Evolutionary conservation across 2,797 vertebrate genomes (phyloP).

Genomic region (Kryptolebias ocellatus): DNA sequence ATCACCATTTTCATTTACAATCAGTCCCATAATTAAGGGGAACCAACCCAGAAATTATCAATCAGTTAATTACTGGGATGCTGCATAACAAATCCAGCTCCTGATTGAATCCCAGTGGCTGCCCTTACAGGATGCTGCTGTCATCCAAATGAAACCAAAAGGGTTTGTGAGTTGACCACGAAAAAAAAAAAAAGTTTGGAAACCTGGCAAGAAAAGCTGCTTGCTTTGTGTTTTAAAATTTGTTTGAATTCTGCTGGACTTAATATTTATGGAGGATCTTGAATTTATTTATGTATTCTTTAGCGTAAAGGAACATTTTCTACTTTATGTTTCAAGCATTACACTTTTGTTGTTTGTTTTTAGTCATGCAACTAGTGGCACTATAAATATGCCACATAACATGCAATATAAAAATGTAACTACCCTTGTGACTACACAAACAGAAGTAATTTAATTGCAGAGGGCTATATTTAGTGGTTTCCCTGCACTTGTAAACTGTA

Average conservation of each 20-base stretch:
- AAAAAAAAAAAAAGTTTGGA: not conserved
- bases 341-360: not conserved
- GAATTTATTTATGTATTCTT: too few species aligned
- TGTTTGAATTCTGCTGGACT: too few species aligned
- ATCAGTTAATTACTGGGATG: conserved; percentile 80
- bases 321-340: too few species aligned
- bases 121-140: conserved; percentile 52
- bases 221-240: too few species aligned
- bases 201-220: too few species aligned
- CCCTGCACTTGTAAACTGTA: conserved; percentile 41
- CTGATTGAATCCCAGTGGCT: conserved; percentile 70
- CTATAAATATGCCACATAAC: conserved; percentile 20
- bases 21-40: conserved; percentile 78
- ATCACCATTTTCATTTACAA: conserved; percentile 76
- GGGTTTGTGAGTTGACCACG: conserved; percentile 37
- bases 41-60: conserved; percentile 82
- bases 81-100: conserved; percentile 74
- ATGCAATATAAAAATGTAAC: conserved; percentile 52
- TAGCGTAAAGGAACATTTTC: too few species aligned
- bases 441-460: conserved; percentile 38
- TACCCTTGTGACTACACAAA: conserved; percentile 33
- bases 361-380: not conserved
- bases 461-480: conserved; percentile 65
- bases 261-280: too few species aligned
- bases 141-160: conserved; percentile 55